Base-by-base conservation (phyloP, 1,140 invertebrate genomes). In the Calephelis virginiensis region DNA sequence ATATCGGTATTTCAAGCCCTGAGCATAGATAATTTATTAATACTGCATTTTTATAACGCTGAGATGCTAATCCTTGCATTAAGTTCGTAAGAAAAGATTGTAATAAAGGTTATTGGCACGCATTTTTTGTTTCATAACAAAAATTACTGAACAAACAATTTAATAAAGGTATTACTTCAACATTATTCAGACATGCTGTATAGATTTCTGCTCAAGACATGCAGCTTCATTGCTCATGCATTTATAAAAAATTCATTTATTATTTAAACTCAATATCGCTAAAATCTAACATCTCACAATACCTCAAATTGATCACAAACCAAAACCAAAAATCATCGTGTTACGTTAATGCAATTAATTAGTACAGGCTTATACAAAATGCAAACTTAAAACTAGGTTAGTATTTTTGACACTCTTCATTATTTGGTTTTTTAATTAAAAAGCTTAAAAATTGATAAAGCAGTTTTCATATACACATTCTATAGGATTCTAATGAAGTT, bases 291-390 rank as follows among this genome's bases (percentile, higher is more conserved):
- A 40, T 59, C 37, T 59, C n/a, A 40, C 56, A 59, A 37, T n/a
- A 59, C 56, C 56, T 59, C 38, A 43, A 43, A 8, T 1, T 43
- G 5, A 9, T 8, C n/a, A 59, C 56, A 59, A 59, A 59, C 56
- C 56, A 59, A 59, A 59, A 59, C 56, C 56, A 59, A 59, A 59
- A 59, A 12, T 59, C 56, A 59, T 8, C n/a, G 28, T 59, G 11
- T 59, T 40, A 37, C 56, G 56, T 59, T 59, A 59, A 59, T 13
- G 56, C 37, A 37, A 28, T 38, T 59, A 53, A 59, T 59, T 38
- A 59, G 56, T 56, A 37, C 28, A 28, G 37, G 53, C 53, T 56
- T 43, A 56, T 28, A 56, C 53, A 56, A 56, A 56, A 56, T 56
- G 53, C 53, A 56, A 56, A 56, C 53, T 56, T 56, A 56, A 37